A percentile compares a stretch with the other conserved stretches of the same genome.
These are phyloP conservation scores for Paedocypris micromegethes DNA, from an alignment of 2,797 vertebrate species.

Conservation along the genomic window DNA sequence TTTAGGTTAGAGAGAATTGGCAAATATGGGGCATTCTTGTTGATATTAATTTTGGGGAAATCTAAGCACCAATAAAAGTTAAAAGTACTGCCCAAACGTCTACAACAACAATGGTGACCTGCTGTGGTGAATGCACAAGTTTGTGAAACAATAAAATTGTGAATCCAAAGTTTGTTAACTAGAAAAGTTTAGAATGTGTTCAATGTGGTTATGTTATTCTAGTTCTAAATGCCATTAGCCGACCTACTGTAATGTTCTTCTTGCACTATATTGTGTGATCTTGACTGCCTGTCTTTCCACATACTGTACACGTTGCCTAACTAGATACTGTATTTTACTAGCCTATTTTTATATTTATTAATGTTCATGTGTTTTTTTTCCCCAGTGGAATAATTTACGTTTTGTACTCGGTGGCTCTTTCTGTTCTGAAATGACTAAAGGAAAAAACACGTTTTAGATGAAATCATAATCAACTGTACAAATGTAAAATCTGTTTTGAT, in stretches of 20 bases:
- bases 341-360: slow-evolving; percentile 64
- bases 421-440: too few species aligned
- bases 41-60: slow-evolving; percentile 9
- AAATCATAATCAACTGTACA: too few species aligned
- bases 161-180: slow-evolving; percentile 17
- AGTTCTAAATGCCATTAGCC: slow-evolving; percentile 14
- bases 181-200: slow-evolving; percentile 15
- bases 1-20: slow-evolving; percentile 3
- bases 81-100: too few species aligned
- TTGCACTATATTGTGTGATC: slow-evolving; percentile 67
- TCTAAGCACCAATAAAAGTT: slow-evolving; percentile 5
- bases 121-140: slow-evolving; percentile 27
- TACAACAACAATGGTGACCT: neutral
- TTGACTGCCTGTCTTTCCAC: slow-evolving; percentile 47
- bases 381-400: slow-evolving; percentile 52
- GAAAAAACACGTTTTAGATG: too few species aligned
- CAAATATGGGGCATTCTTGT: slow-evolving; percentile 1
- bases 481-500: too few species aligned
- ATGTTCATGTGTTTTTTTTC: slow-evolving; percentile 40
- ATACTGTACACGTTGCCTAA: slow-evolving; percentile 56
- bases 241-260: slow-evolving; percentile 63
- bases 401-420: slow-evolving; percentile 61
- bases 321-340: slow-evolving; percentile 51
- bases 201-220: neutral
- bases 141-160: slow-evolving; percentile 38